phyloP scores from a whole-genome alignment of 2,797 vertebrate species.

The Halcyon leucocephala region DNA sequence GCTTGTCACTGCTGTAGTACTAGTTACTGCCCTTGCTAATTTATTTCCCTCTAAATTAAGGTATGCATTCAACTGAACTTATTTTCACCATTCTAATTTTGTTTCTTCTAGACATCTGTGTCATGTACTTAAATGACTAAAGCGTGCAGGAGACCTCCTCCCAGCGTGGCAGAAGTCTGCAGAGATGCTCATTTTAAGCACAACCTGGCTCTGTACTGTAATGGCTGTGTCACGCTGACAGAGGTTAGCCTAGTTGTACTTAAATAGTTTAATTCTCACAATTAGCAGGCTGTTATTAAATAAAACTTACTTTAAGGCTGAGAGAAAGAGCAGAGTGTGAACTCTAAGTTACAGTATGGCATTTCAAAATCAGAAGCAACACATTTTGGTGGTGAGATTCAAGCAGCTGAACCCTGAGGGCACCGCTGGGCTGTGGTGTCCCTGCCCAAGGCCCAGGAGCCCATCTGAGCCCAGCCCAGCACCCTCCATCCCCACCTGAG shows the following conservation, averaged over 20 bases:
- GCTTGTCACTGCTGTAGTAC: background rate
- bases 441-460: background rate
- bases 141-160: background rate
- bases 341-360: background rate
- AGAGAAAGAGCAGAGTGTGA: background rate
- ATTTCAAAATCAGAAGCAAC: background rate
- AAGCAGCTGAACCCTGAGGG: background rate
- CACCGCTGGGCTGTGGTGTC: rapidly evolving
- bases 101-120: background rate
- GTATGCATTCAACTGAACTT: background rate
- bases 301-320: background rate
- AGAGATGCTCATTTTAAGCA: background rate
- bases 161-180: background rate
- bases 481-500: rapidly evolving
- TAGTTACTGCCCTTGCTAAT: background rate
- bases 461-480: rapidly evolving
- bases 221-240: background rate
- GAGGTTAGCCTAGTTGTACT: background rate
- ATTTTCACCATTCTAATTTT: background rate
- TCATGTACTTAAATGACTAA: background rate
- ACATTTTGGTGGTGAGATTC: background rate
- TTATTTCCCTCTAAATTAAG: background rate
- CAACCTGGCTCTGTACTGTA: rapidly evolving
- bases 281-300: background rate
- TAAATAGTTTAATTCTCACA: background rate